A percentile compares a stretch with the other conserved stretches of the same genome.
phyloP scores from a whole-genome alignment of 1,140 invertebrate genomes.

The Cydia pomonella region DNA sequence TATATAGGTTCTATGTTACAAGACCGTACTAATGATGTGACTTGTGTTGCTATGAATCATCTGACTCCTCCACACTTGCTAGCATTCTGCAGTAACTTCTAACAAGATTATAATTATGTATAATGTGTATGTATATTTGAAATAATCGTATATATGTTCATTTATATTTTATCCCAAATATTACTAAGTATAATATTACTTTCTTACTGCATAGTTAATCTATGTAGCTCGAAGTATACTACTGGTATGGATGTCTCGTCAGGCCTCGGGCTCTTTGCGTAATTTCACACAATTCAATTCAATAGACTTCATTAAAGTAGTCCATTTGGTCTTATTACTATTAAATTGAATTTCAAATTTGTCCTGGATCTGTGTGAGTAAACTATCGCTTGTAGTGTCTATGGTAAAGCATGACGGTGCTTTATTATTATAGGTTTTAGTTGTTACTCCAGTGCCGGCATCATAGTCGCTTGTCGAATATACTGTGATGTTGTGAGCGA shows the following conservation, averaged over 20 bases:
- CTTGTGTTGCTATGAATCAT: constrained; percentile 27
- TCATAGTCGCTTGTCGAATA: constrained; percentile 65
- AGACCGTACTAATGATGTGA: constrained; percentile 30
- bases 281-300: not conserved
- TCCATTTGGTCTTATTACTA: constrained; percentile 28
- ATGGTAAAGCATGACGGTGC: constrained; percentile 71
- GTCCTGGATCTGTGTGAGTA: constrained; percentile 70
- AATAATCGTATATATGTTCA: not conserved
- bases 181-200: not conserved
- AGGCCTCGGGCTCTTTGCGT: not conserved
- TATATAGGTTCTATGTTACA: constrained; percentile 31
- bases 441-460: constrained; percentile 59
- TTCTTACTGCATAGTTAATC: not conserved
- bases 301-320: constrained; percentile 2
- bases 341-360: constrained; percentile 43
- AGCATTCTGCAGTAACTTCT: constrained; percentile 17
- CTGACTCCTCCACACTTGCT: constrained; percentile 24
- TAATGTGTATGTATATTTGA: constrained; percentile 4
- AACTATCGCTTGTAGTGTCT: constrained; percentile 75
- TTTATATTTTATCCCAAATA: constrained; percentile 6
- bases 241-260: not conserved
- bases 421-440: constrained; percentile 60
- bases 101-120: constrained; percentile 7
- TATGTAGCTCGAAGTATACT: not conserved
- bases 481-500: constrained; percentile 49